Conservation (phyloP, 2,113 vertebrate genomes). For the Electrona antarctica region DNA sequence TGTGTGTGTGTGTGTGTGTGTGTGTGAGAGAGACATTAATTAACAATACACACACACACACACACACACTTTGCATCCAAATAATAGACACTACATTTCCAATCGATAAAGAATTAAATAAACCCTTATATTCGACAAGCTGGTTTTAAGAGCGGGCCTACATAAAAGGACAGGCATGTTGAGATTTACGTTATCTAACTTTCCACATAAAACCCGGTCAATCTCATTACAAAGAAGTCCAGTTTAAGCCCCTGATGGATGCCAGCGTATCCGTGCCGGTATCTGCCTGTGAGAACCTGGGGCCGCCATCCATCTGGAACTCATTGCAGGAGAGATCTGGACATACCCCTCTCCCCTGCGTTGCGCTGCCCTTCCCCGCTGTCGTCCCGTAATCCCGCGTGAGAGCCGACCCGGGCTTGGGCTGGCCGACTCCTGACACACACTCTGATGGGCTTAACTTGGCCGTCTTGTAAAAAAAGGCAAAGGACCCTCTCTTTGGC, state of each 20-base stretch:
- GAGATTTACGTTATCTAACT: conserved; percentile 76
- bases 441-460: conserved; percentile 88
- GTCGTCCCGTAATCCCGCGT: conserved; percentile 83
- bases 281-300: conserved; percentile 71
- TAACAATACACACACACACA: no score
- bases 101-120: no score
- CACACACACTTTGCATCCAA: not conserved
- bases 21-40: no score
- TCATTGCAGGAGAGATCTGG: conserved; percentile 83
- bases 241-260: conserved; percentile 63
- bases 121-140: no score
- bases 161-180: not conserved
- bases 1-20: no score
- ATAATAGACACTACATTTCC: not conserved
- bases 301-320: conserved; percentile 86
- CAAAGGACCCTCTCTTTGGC: conserved; percentile 78
- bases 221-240: conserved; percentile 78
- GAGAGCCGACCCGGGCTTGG: conserved; percentile 76
- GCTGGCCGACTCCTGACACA: conserved; percentile 55
- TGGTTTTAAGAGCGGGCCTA: no score
- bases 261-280: conserved; percentile 60
- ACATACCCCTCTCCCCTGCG: conserved; percentile 78
- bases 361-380: conserved; percentile 79
- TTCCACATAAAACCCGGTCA: conserved; percentile 79
- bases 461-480: conserved; percentile 93